Evolutionary conservation across 1,140 invertebrate species (phyloP).

Genomic region (Phocides pigmalion): DNA sequence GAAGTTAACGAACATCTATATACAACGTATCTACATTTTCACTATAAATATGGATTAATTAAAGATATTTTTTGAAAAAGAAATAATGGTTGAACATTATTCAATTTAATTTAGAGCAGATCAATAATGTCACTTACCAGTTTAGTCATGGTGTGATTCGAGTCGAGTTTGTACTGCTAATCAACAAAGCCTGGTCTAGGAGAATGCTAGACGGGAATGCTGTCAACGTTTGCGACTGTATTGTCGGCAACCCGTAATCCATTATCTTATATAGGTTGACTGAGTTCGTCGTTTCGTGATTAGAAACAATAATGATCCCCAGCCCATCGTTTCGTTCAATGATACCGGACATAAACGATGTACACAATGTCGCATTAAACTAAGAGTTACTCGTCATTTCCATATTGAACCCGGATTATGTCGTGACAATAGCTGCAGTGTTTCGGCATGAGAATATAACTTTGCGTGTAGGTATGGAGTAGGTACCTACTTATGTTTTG

Average conservation of each 20-base stretch:
- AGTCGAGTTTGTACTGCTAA: conserved; percentile 12
- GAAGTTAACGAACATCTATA: too few relatives aligned
- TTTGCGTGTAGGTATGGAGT: not conserved
- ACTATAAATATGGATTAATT: too few relatives aligned
- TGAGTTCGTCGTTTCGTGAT: conserved; percentile 61
- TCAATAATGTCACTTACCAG: conserved; percentile 56
- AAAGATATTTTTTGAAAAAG: too few relatives aligned
- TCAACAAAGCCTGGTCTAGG: conserved; percentile 58
- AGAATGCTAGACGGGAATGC: conserved; percentile 58
- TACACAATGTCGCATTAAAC: conserved; percentile 77
- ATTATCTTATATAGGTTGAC: conserved; percentile 62
- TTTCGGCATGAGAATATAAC: conserved; percentile 33
- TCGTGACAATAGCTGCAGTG: conserved; percentile 52
- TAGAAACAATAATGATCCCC: conserved; percentile 67
- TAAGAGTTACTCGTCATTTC: conserved; percentile 69
- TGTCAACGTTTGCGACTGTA: conserved; percentile 47
- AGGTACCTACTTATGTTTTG: too few relatives aligned
- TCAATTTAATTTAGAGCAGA: too few relatives aligned
- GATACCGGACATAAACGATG: conserved; percentile 58
- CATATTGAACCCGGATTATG: conserved; percentile 68
- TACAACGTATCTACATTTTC: too few relatives aligned
- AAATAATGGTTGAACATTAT: too few relatives aligned
- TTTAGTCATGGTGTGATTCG: conserved; percentile 59
- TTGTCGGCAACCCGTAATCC: conserved; percentile 36
- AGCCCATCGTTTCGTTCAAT: conserved; percentile 59